Evolutionary conservation across 1,140 invertebrate species (phyloP), one percentile per base, ranked within the genome.

Genomic region (Papilio polytes): DNA sequence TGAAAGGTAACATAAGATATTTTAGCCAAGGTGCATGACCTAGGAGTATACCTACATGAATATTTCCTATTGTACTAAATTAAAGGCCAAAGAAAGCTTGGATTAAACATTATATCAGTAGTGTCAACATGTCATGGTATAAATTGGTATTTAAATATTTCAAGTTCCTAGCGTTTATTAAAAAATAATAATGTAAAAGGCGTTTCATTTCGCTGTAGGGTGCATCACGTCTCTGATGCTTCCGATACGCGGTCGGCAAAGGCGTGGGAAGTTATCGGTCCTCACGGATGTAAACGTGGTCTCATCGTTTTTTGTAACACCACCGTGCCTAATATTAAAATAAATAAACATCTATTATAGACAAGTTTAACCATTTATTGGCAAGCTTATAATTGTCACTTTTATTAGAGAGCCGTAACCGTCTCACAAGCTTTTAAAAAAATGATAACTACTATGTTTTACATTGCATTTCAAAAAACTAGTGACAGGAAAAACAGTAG

Each of bases 221-320:
- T 41, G 31, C 36, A 44, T 44, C 31, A 73, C 72, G 31, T 36
- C 15, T 44, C 31, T 44, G 72, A 73, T n/a, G 72, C 72, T 73
- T 73, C 72, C 36, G 72, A 44, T 18, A 73, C 36, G 72, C 72
- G 72, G 36, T 36, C 53, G 18, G n/a, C 53, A n/a, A 56, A 20
- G 18, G 53, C 53, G 72, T 73, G 72, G 72, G 72, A 73, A 73
- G 36, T 41, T 9, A 44, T n/a, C 72, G 31, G 10, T 73, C 15
- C 15, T 41, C 18, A 44, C 36, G 18, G 41, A 41, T 41, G 8
- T 41, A 41, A 41, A 41, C 72, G 72, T 6, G 15, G n/a, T 44
- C 72, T 46, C 36, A 73, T 72, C 72, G 72, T 20, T 73, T 73
- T 73, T 73, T 73, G 44, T 73, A 44, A 73, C 31, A 9, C 20